Percentiles rank a stretch among this genome's conserved stretches.
Conservation (phyloP, 2,888 invertebrate genomes). For the Pelosia muscerda region DNA sequence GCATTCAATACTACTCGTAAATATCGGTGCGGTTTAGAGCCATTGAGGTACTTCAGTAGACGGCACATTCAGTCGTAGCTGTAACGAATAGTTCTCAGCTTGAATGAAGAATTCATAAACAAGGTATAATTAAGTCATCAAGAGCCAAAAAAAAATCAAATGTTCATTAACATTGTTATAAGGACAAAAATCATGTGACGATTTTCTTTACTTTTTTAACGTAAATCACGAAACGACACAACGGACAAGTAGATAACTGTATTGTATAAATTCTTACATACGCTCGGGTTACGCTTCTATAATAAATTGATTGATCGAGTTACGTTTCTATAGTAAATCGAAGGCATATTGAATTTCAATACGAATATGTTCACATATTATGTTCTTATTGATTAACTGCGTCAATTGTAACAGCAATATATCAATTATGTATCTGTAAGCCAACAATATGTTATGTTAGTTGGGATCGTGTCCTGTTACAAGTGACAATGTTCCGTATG, state of each 20-base stretch:
- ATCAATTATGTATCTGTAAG: conserved; percentile 32
- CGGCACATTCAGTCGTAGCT: background rate
- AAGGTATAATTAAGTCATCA: too few species aligned
- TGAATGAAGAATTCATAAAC: background rate
- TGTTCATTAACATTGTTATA: too few species aligned
- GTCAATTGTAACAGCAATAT: conserved; percentile 24
- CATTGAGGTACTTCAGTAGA: background rate
- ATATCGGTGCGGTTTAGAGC: background rate
- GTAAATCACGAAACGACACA: too few species aligned
- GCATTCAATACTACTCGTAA: background rate
- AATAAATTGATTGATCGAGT: too few species aligned
- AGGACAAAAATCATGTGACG: too few species aligned
- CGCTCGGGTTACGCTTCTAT: too few species aligned
- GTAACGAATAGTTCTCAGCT: background rate
- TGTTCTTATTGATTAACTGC: conserved; percentile 15
- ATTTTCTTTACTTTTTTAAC: too few species aligned
- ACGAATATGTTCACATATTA: conserved; percentile 19
- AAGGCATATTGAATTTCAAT: background rate
- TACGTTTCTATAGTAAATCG: background rate
- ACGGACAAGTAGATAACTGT: too few species aligned
- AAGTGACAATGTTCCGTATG: background rate
- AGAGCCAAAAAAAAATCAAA: too few species aligned
- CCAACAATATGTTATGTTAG: conserved; percentile 28
- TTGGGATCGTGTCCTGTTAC: conserved; percentile 14
- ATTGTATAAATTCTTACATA: too few species aligned